Percentiles rank a stretch among this genome's conserved stretches.
phyloP scores from a whole-genome alignment of 2,888 invertebrate species.

The Hecatera dysodea region DNA sequence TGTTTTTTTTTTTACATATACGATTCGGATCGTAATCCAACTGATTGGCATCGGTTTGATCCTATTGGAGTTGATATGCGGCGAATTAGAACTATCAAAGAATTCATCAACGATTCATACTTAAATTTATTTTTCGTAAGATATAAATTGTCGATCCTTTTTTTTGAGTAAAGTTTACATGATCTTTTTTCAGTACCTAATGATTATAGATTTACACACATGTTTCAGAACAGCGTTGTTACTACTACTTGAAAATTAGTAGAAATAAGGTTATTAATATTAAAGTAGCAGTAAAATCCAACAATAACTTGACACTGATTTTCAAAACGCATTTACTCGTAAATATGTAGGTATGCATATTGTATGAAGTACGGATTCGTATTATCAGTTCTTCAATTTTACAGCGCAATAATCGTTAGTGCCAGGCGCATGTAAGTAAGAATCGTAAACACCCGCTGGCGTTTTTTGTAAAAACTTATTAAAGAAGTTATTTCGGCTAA shows the following conservation, averaged over 20 bases:
- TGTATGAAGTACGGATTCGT: constrained; percentile 17
- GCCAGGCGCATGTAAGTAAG: constrained; percentile 53
- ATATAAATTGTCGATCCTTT: neutral
- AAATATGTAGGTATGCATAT: neutral
- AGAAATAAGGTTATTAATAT: too few species aligned
- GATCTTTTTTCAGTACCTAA: neutral
- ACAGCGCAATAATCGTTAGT: constrained; percentile 66
- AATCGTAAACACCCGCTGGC: constrained; percentile 56
- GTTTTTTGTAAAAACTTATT: constrained; percentile 23
- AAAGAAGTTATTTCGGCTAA: neutral
- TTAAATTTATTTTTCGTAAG: neutral
- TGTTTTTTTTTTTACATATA: constrained; percentile 21
- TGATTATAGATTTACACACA: neutral
- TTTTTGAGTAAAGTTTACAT: neutral
- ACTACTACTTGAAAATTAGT: too few species aligned
- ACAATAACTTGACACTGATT: constrained; percentile 17
- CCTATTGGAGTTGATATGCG: neutral
- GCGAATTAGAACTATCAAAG: constrained; percentile 20
- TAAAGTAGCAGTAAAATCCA: neutral
- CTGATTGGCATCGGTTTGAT: constrained; percentile 12
- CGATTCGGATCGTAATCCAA: constrained; percentile 27
- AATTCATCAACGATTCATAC: constrained; percentile 8
- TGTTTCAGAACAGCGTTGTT: too few species aligned
- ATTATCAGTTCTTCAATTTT: constrained; percentile 65
- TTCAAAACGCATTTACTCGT: constrained; percentile 4